Evolutionary conservation across 2,797 vertebrate genomes (phyloP).

Genomic region (Podarcis siculus): DNA sequence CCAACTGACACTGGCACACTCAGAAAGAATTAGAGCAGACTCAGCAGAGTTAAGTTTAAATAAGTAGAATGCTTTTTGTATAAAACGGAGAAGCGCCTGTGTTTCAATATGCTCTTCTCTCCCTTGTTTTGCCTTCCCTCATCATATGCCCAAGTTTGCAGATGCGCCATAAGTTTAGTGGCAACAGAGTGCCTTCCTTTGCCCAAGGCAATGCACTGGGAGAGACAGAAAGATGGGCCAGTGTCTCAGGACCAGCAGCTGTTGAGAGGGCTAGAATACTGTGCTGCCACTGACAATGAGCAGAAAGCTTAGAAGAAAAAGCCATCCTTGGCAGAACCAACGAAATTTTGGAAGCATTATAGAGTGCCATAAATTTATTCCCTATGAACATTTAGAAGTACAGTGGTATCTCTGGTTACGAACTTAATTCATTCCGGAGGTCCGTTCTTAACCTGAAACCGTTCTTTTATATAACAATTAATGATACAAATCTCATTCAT

Average conservation of each 20-base stretch:
- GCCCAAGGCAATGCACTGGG: background rate
- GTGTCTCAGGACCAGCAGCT: slow-evolving; percentile 35
- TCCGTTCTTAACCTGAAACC: no score
- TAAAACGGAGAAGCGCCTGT: background rate
- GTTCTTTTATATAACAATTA: no score
- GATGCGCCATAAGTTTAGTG: background rate
- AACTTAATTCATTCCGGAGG: no score
- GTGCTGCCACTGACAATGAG: slow-evolving; percentile 27
- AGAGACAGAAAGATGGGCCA: slow-evolving; percentile 10
- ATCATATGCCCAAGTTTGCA: background rate
- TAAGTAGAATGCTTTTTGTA: slow-evolving; percentile 23
- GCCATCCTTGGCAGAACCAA: slow-evolving; percentile 20
- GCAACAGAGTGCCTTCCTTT: slow-evolving; percentile 7
- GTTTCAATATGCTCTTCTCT: background rate
- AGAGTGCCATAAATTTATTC: slow-evolving; percentile 25
- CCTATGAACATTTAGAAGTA: slow-evolving; percentile 22
- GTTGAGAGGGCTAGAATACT: slow-evolving; percentile 29
- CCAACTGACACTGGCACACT: background rate
- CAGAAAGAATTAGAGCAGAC: background rate
- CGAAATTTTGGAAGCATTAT: slow-evolving; percentile 10
- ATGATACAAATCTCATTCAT: no score
- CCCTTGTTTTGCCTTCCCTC: background rate
- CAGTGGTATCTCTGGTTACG: no score
- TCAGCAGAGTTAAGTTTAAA: slow-evolving; percentile 4
- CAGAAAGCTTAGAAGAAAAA: slow-evolving; percentile 34